Percentiles rank a stretch among this genome's conserved stretches.
These are phyloP conservation scores for Hylyphantes graminicola DNA, from an alignment of 1,140 invertebrate species.

Conservation along the genomic window DNA sequence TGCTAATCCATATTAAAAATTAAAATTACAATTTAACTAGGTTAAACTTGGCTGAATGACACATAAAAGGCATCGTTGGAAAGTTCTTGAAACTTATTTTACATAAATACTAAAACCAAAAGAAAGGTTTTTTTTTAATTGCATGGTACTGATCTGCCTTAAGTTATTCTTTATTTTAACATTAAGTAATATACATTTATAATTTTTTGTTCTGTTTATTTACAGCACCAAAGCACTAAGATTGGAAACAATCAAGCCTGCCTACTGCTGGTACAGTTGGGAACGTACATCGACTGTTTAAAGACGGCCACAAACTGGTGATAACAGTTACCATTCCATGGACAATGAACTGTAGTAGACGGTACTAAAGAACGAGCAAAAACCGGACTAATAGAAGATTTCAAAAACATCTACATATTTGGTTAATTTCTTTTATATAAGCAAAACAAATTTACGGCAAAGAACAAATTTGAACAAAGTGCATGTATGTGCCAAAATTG, in stretches of 20 bases:
- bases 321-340: conserved; percentile 23
- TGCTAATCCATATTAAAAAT: too few relatives aligned
- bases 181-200: neutral
- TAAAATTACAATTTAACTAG: too few relatives aligned
- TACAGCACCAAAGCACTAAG: conserved; percentile 24
- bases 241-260: neutral
- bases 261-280: conserved; percentile 28
- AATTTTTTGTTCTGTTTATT: neutral
- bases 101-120: too few relatives aligned
- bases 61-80: too few relatives aligned
- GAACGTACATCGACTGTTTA: neutral
- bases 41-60: too few relatives aligned
- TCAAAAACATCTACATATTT: neutral
- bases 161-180: neutral
- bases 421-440: neutral
- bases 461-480: neutral
- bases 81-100: too few relatives aligned
- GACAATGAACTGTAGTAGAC: neutral
- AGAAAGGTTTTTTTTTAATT: too few relatives aligned
- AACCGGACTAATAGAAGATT: neutral
- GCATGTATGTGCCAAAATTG: neutral
- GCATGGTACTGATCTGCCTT: too few relatives aligned
- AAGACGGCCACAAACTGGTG: neutral
- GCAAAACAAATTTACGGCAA: neutral
- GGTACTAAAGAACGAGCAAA: neutral